Evolutionary conservation across 2,888 invertebrate species (phyloP).

Genomic region (Macropis europaea): DNA sequence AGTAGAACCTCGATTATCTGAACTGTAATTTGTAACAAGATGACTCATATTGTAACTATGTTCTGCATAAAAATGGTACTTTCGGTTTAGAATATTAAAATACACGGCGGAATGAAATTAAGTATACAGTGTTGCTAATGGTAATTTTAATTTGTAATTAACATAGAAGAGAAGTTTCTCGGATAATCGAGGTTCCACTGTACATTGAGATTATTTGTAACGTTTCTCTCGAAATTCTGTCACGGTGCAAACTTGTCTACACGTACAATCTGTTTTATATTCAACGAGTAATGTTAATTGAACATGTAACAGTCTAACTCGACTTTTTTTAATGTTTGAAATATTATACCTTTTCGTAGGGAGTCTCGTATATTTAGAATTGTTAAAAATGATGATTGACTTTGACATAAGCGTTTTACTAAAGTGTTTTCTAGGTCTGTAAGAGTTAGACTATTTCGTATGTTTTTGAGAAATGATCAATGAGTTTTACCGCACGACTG

Average conservation of each 20-base stretch:
- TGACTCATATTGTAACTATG: no score
- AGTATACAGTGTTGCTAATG: no score
- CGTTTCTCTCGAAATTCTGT: no score
- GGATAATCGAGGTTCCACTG: no score
- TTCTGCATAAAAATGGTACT: no score
- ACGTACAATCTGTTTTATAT: neutral
- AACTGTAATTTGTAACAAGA: no score
- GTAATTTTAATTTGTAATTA: no score
- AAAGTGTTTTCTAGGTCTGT: neutral
- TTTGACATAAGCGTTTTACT: neutral
- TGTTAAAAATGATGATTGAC: neutral
- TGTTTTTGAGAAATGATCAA: neutral
- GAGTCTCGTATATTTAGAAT: neutral
- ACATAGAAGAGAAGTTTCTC: no score
- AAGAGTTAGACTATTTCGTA: neutral
- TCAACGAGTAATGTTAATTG: neutral
- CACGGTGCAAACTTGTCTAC: neutral
- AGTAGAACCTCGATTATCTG: no score
- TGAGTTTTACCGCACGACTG: slow-evolving; percentile 37
- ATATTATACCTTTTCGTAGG: neutral
- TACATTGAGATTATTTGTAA: no score
- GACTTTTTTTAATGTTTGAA: neutral
- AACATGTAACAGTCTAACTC: neutral
- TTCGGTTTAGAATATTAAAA: no score
- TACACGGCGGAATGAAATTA: no score